Evolutionary conservation across 2,113 vertebrate species (phyloP).

Genomic region (Acanthisitta chloris): DNA sequence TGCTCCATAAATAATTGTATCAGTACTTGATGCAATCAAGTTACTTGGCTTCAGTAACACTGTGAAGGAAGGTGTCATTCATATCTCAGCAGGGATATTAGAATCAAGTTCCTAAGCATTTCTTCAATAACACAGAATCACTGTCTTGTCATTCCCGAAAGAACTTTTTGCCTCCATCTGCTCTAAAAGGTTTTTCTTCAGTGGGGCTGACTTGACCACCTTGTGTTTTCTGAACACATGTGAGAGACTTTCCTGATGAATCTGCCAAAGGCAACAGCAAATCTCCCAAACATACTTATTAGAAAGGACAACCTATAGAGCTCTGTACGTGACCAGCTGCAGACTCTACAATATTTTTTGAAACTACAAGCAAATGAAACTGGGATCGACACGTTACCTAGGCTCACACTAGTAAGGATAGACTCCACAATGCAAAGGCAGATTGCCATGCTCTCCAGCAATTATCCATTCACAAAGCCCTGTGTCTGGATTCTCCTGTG

Average conservation of each 20-base stretch:
- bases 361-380: not conserved
- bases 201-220: not conserved
- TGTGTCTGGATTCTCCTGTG: not conserved
- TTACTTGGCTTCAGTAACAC: not conserved
- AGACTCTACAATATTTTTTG: not conserved
- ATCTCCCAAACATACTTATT: not conserved
- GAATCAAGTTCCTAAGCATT: not conserved
- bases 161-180: not conserved
- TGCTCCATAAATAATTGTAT: constrained; percentile 27
- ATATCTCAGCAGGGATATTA: not conserved
- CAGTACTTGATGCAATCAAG: not conserved
- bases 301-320: not conserved
- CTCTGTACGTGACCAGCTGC: not conserved
- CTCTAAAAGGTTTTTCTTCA: not conserved
- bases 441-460: not conserved
- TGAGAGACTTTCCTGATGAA: not conserved
- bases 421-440: not conserved
- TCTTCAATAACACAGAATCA: not conserved
- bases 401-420: not conserved
- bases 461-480: not conserved
- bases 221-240: not conserved
- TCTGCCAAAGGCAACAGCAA: not conserved
- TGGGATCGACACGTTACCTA: not conserved
- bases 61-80: constrained; percentile 12
- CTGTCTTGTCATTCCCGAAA: not conserved